phyloP scores from a whole-genome alignment of 2,888 invertebrate genomes.

The Erynnis tages region DNA sequence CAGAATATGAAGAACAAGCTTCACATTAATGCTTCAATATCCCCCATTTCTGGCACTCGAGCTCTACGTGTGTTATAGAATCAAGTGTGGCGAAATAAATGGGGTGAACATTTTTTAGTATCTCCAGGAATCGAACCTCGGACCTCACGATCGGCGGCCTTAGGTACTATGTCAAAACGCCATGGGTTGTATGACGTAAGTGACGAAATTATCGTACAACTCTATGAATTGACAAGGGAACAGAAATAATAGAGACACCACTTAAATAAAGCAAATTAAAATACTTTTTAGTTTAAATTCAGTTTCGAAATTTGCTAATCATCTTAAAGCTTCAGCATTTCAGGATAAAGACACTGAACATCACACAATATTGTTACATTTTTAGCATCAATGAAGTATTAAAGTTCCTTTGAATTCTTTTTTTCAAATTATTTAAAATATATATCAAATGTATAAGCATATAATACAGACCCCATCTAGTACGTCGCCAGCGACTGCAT shows the following conservation, averaged over 20 bases:
- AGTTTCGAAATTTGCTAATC: too few relatives aligned
- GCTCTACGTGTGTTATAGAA: conserved; percentile 64
- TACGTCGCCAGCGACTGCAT: conserved; percentile 95
- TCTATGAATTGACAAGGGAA: conserved; percentile 1
- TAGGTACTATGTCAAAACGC: conserved; percentile 34
- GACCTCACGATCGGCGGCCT: conserved; percentile 26
- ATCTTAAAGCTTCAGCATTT: too few relatives aligned
- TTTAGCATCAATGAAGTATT: too few relatives aligned
- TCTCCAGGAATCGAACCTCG: conserved; percentile 52
- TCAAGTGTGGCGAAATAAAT: conserved; percentile 76
- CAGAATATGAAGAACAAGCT: conserved; percentile 52
- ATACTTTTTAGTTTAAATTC: too few relatives aligned
- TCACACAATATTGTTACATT: too few relatives aligned
- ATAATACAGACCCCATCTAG: conserved; percentile 89
- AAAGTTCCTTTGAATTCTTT: too few relatives aligned
- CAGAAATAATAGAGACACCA: too few relatives aligned
- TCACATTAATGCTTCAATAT: conserved; percentile 59
- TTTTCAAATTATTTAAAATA: background rate
- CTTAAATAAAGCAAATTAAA: too few relatives aligned
- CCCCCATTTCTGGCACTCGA: conserved; percentile 70
- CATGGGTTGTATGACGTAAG: conserved; percentile 18
- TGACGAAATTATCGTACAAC: conserved; percentile 29
- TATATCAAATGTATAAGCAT: background rate
- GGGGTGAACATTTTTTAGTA: conserved; percentile 46
- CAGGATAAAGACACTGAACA: background rate